Conservation (phyloP, 2,888 invertebrate species). For the Dicycla oo region DNA sequence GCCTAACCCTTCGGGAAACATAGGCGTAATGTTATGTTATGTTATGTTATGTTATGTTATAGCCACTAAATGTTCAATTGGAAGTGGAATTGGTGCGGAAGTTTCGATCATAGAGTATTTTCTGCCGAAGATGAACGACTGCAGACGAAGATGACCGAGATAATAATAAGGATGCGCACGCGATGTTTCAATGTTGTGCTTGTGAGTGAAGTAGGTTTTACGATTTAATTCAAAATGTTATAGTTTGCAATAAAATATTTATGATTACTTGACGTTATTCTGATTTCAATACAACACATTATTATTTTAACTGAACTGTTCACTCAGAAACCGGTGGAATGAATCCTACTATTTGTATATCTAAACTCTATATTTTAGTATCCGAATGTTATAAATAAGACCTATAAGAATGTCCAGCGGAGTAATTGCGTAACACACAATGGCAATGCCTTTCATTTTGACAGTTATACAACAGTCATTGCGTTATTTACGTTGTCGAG, state of each 20-base stretch:
- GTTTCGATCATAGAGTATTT: slow-evolving; percentile 63
- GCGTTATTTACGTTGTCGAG: too few species aligned
- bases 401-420: neutral
- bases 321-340: neutral
- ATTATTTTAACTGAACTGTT: slow-evolving; percentile 12
- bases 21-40: neutral
- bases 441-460: too few species aligned
- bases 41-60: neutral
- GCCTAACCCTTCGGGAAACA: too few species aligned
- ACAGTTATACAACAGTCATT: too few species aligned
- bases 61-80: slow-evolving; percentile 14
- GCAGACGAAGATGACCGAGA: slow-evolving; percentile 15
- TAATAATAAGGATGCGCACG: slow-evolving; percentile 47
- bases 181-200: slow-evolving; percentile 30
- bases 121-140: slow-evolving; percentile 58
- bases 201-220: too few species aligned
- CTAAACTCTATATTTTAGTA: neutral
- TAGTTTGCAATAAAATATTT: slow-evolving; percentile 11
- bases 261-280: too few species aligned
- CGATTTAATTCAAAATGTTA: slow-evolving; percentile 21
- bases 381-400: neutral
- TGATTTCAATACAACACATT: slow-evolving; percentile 11
- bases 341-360: too few species aligned
- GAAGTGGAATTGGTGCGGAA: slow-evolving; percentile 57
- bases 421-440: too few species aligned